Evolutionary conservation across 2,797 vertebrate genomes (phyloP).

Genomic region (Synanceia verrucosa): DNA sequence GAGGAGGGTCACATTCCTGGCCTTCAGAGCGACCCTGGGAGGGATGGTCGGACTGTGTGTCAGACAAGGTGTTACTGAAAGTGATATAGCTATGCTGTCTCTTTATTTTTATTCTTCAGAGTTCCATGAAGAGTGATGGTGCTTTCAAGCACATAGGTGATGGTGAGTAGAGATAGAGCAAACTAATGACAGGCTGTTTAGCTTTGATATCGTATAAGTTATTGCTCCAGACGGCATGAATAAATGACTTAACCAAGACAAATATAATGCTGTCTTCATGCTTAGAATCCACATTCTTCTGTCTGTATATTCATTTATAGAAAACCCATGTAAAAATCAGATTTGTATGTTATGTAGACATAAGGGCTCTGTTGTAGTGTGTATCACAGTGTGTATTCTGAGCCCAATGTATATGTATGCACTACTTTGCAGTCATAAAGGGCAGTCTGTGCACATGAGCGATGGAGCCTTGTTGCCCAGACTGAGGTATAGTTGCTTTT

Average conservation of each 20-base stretch:
- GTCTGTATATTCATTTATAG: slow-evolving; percentile 18
- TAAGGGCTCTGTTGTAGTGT: slow-evolving; percentile 28
- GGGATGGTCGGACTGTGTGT: neutral
- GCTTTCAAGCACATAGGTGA: slow-evolving; percentile 11
- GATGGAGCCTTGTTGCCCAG: slow-evolving; percentile 40
- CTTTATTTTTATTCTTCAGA: slow-evolving; percentile 22
- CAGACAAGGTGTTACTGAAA: slow-evolving; percentile 15
- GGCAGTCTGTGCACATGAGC: slow-evolving; percentile 44
- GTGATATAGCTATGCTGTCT: neutral
- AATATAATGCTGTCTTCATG: slow-evolving; percentile 18
- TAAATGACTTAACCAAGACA: slow-evolving; percentile 44
- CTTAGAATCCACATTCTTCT: slow-evolving; percentile 18
- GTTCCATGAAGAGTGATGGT: slow-evolving; percentile 27
- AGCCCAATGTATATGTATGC: slow-evolving; percentile 26
- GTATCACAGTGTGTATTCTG: slow-evolving; percentile 33
- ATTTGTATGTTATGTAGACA: slow-evolving; percentile 3
- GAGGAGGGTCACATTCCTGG: slow-evolving; percentile 56
- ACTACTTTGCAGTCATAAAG: slow-evolving; percentile 52
- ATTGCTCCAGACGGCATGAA: slow-evolving; percentile 31
- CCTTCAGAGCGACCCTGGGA: slow-evolving; percentile 30
- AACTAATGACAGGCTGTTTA: slow-evolving; percentile 23
- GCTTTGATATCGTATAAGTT: slow-evolving; percentile 53
- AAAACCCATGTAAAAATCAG: slow-evolving; percentile 12
- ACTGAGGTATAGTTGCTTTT: slow-evolving; percentile 41
- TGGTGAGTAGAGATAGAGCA: slow-evolving; percentile 13